These are phyloP conservation scores for Lerista edwardsae DNA, from an alignment of 2,797 vertebrate genomes.

Conservation along the genomic window DNA sequence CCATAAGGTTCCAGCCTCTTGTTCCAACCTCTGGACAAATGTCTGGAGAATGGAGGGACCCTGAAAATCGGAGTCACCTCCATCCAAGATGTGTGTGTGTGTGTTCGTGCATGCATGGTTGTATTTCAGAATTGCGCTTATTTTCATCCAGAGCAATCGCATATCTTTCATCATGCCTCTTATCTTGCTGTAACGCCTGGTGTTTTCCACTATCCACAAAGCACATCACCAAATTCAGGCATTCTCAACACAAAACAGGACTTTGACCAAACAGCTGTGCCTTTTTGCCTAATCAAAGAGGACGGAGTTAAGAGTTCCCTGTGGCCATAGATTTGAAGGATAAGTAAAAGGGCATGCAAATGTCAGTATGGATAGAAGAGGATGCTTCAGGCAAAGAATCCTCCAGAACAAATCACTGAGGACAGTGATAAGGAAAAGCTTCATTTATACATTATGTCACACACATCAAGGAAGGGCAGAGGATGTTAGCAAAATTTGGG, in stretches of 20 bases:
- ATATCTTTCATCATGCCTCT: neutral
- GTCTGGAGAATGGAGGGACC: too few species aligned
- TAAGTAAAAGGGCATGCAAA: slow-evolving; percentile 7
- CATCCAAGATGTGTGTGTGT: too few species aligned
- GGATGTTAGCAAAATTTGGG: neutral
- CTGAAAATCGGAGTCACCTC: too few species aligned
- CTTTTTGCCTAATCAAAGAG: slow-evolving; percentile 25
- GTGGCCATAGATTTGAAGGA: slow-evolving; percentile 15
- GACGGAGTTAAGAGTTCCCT: neutral
- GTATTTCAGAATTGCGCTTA: neutral
- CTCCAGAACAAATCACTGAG: slow-evolving; percentile 1
- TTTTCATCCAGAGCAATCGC: neutral
- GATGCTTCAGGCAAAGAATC: neutral
- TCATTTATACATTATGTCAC: slow-evolving; percentile 4
- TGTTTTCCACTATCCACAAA: neutral
- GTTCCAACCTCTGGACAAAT: too few species aligned
- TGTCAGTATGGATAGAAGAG: slow-evolving; percentile 27
- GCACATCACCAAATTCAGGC: slow-evolving; percentile 13
- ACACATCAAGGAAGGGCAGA: neutral
- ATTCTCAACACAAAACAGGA: neutral
- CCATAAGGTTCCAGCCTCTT: too few species aligned
- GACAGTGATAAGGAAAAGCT: neutral
- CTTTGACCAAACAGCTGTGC: neutral
- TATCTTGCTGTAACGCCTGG: slow-evolving; percentile 3
- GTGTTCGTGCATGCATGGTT: too few species aligned